Conservation (phyloP, 1,140 invertebrate species). For the Pseudobourletiella spinata region DNA sequence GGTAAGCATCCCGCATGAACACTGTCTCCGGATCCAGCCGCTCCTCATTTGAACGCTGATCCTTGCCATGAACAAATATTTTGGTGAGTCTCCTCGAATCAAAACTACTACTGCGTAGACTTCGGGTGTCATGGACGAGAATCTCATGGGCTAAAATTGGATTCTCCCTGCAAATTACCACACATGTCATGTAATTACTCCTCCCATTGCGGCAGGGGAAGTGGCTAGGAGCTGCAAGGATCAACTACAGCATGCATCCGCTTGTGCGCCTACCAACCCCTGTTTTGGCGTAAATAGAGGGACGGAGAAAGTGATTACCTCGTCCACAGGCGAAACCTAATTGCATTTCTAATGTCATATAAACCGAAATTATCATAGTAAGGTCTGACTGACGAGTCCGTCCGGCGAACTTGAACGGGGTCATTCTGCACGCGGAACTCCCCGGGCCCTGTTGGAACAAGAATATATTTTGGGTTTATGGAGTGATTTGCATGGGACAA, state of each 20-base stretch:
- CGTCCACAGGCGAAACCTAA: constrained; percentile 21
- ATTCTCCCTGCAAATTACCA: constrained; percentile 12
- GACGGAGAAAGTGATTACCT: too few species aligned
- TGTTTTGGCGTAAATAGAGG: too few species aligned
- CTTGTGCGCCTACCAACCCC: too few species aligned
- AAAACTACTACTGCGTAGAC: constrained; percentile 3
- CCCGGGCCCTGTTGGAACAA: constrained; percentile 4
- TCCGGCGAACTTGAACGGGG: constrained; percentile 9
- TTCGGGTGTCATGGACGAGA: background rate
- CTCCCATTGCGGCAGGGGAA: background rate
- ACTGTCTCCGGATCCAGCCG: constrained; percentile 12
- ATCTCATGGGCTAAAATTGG: constrained; percentile 19
- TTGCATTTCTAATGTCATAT: constrained; percentile 17
- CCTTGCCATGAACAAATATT: constrained; percentile 16
- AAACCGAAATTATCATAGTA: constrained; percentile 13
- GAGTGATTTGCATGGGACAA: too few species aligned
- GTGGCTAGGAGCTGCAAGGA: background rate
- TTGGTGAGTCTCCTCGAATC: constrained; percentile 13
- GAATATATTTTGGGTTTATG: background rate
- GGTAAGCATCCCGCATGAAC: constrained; percentile 24
- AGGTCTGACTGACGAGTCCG: background rate
- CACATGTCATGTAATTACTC: background rate
- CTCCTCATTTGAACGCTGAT: constrained; percentile 17
- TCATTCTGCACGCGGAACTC: constrained; percentile 18
- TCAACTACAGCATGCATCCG: background rate